A percentile compares a stretch with the other conserved stretches of the same genome.
Evolutionary conservation across 2,797 vertebrate genomes (phyloP).

Genomic region (Rhinella marina): DNA sequence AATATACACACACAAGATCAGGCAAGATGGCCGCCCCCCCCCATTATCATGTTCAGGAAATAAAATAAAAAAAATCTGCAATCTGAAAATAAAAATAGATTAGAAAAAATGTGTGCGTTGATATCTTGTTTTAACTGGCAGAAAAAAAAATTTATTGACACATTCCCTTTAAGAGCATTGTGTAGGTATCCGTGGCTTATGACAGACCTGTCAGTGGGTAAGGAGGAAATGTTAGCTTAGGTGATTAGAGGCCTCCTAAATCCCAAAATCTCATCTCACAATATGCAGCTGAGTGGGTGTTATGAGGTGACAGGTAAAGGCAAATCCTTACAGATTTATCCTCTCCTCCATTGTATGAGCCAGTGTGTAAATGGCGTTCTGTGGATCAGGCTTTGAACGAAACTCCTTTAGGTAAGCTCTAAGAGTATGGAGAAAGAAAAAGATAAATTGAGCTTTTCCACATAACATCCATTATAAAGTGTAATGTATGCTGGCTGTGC

Average conservation of each 20-base stretch:
- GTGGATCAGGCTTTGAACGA: slow-evolving; percentile 32
- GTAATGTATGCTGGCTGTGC: slow-evolving; percentile 59
- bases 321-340: slow-evolving; percentile 8
- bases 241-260: neutral
- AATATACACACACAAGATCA: no score
- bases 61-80: no score
- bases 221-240: neutral
- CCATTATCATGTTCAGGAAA: no score
- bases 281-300: neutral
- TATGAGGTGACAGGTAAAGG: neutral
- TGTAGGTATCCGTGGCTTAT: neutral
- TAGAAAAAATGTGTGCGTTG: no score
- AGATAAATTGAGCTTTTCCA: slow-evolving; percentile 48
- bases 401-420: slow-evolving; percentile 34
- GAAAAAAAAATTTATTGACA: neutral
- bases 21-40: no score
- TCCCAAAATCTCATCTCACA: neutral
- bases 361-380: neutral
- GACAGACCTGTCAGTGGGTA: neutral
- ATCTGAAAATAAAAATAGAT: no score
- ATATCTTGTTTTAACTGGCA: no score
- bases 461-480: slow-evolving; percentile 54
- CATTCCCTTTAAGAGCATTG: neutral
- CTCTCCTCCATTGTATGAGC: slow-evolving; percentile 23
- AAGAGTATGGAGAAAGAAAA: slow-evolving; percentile 22